Percentiles rank a stretch among this genome's conserved stretches.
Conservation (phyloP, 2,888 invertebrate genomes). For the Venusia cambrica region DNA sequence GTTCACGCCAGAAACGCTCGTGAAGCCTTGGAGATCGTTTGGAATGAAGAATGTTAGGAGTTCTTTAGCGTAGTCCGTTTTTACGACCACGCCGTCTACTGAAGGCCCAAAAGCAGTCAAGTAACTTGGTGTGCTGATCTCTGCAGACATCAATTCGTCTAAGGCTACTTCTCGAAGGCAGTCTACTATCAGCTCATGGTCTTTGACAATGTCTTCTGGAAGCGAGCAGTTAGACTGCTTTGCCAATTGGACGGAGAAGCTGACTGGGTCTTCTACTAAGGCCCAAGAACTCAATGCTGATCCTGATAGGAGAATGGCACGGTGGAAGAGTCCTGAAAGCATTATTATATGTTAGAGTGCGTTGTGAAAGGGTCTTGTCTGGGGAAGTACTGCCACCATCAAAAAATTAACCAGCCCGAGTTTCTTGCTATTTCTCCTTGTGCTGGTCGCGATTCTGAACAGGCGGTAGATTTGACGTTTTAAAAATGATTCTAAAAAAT, state of each 20-base stretch:
- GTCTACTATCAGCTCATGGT: slow-evolving; percentile 92
- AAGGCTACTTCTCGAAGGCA: slow-evolving; percentile 89
- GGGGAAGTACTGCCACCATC: no score
- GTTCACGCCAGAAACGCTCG: slow-evolving; percentile 82
- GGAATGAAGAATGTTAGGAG: slow-evolving; percentile 86
- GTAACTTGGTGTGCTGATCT: slow-evolving; percentile 89
- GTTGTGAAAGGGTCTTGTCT: neutral
- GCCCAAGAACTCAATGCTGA: slow-evolving; percentile 95
- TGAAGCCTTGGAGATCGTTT: slow-evolving; percentile 83
- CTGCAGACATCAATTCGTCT: slow-evolving; percentile 87
- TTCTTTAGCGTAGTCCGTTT: slow-evolving; percentile 92
- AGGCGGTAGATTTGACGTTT: no score
- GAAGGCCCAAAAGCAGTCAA: slow-evolving; percentile 95
- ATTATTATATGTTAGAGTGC: neutral
- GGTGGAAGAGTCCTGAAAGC: slow-evolving; percentile 89
- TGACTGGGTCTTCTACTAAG: slow-evolving; percentile 91
- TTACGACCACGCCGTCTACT: slow-evolving; percentile 96
- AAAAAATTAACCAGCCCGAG: no score
- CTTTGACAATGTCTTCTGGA: slow-evolving; percentile 90
- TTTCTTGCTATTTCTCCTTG: no score
- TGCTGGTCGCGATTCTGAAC: no score
- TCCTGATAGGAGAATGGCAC: slow-evolving; percentile 92
- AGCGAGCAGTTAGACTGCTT: slow-evolving; percentile 91
- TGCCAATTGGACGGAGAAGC: slow-evolving; percentile 90
- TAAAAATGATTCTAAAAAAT: no score